A percentile compares a stretch with the other conserved stretches of the same genome.
Evolutionary conservation across 2,888 invertebrate genomes (phyloP).

Genomic region (Spisula subtruncata): DNA sequence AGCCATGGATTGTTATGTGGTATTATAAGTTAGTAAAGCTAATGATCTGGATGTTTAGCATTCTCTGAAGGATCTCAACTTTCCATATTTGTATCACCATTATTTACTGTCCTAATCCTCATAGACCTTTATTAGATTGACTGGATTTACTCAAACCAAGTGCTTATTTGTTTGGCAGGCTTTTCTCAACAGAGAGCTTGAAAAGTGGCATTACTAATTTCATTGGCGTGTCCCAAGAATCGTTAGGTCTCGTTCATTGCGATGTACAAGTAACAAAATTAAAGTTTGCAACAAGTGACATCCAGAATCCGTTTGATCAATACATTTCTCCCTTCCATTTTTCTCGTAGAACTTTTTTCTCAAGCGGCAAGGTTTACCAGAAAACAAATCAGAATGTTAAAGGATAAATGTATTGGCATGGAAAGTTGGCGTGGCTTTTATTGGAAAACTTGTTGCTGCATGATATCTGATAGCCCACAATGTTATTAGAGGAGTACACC

Average conservation of each 20-base stretch:
- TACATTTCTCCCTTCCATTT: conserved; percentile 50
- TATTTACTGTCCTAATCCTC: neutral
- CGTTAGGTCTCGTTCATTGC: conserved; percentile 48
- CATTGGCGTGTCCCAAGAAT: conserved; percentile 49
- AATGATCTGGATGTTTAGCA: neutral
- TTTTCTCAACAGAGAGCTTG: conserved; percentile 45
- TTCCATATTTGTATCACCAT: neutral
- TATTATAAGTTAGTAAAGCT: neutral
- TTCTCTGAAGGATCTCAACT: neutral
- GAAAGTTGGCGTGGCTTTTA: conserved; percentile 52
- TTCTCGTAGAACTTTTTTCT: conserved; percentile 33
- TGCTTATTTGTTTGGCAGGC: conserved; percentile 47
- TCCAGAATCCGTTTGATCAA: conserved; percentile 46
- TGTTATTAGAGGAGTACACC: conserved; percentile 22
- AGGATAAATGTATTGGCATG: conserved; percentile 63
- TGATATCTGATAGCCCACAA: conserved; percentile 42
- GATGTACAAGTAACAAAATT: conserved; percentile 55
- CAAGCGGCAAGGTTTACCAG: conserved; percentile 46
- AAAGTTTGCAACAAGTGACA: conserved; percentile 62
- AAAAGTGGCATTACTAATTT: conserved; percentile 61
- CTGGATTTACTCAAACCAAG: conserved; percentile 56
- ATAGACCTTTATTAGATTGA: neutral
- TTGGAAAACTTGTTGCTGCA: conserved; percentile 60
- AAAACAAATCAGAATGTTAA: conserved; percentile 67
- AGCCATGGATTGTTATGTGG: neutral